Evolutionary conservation across 2,888 invertebrate genomes (phyloP).

Genomic region (Amphipoea oculea): DNA sequence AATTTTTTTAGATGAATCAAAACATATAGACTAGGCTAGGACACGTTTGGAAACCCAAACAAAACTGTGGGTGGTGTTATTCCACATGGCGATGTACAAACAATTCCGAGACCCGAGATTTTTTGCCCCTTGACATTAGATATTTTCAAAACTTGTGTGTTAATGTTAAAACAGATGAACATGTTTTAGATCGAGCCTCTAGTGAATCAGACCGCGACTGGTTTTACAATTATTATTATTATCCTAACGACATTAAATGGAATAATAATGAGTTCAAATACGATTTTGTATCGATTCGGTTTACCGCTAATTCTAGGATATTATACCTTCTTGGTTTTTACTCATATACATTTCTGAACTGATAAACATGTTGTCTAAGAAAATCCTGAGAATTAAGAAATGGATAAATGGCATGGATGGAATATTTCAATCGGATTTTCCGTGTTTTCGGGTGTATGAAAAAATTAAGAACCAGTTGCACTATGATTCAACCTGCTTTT

Average conservation of each 20-base stretch:
- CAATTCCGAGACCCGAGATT: constrained; percentile 1
- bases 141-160: constrained; percentile 27
- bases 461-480: constrained; percentile 15
- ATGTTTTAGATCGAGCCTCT: constrained; percentile 39
- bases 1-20: constrained; percentile 13
- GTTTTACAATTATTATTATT: constrained; percentile 46
- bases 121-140: constrained; percentile 33
- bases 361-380: neutral
- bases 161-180: constrained; percentile 39
- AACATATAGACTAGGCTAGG: constrained; percentile 7
- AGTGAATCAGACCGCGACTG: constrained; percentile 55
- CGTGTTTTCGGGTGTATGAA: neutral
- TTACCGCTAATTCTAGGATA: constrained; percentile 22
- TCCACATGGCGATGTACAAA: constrained; percentile 25
- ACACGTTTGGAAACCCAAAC: constrained; percentile 26
- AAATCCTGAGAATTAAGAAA: neutral
- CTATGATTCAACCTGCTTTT: neutral
- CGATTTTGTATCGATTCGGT: constrained; percentile 25
- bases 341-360: neutral
- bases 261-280: constrained; percentile 52
- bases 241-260: constrained; percentile 40
- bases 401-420: neutral
- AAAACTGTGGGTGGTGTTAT: constrained; percentile 27
- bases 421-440: constrained; percentile 34
- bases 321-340: neutral